Conservation (phyloP, 2,113 vertebrate species). For the Gnathonemus echidnorhynchus region DNA sequence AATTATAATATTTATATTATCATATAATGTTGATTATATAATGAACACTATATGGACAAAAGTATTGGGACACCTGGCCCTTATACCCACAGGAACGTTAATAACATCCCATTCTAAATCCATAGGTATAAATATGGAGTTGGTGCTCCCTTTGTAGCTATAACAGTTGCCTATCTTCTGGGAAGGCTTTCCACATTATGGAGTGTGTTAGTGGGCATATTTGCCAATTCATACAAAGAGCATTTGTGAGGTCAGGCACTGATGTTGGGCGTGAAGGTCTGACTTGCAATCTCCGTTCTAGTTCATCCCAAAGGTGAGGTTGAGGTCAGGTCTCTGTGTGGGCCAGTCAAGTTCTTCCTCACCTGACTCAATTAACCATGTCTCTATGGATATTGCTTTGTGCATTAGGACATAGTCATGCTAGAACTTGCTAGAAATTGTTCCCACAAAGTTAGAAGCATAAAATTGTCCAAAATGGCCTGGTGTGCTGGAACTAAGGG, state of each 20-base stretch:
- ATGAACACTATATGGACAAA: neutral
- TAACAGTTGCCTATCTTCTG: neutral
- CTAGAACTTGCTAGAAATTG: neutral
- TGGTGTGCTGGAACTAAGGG: neutral
- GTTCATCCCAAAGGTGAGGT: too few relatives aligned
- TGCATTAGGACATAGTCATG: neutral
- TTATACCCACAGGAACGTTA: too few relatives aligned
- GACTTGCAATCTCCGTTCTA: too few relatives aligned
- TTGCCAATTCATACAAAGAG: neutral
- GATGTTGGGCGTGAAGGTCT: too few relatives aligned
- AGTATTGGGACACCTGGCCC: neutral
- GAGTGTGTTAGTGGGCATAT: neutral
- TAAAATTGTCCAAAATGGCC: neutral
- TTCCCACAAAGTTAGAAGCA: neutral
- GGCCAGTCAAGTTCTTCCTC: neutral
- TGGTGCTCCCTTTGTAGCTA: neutral
- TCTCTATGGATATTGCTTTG: neutral
- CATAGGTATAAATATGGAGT: too few relatives aligned
- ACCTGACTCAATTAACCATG: neutral
- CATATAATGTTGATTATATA: neutral
- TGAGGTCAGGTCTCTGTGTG: too few relatives aligned
- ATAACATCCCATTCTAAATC: too few relatives aligned
- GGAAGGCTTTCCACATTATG: neutral
- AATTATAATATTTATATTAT: neutral
- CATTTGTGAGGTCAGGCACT: neutral